Base-by-base conservation (phyloP, 2,888 invertebrate species). In the Busseola fusca region DNA sequence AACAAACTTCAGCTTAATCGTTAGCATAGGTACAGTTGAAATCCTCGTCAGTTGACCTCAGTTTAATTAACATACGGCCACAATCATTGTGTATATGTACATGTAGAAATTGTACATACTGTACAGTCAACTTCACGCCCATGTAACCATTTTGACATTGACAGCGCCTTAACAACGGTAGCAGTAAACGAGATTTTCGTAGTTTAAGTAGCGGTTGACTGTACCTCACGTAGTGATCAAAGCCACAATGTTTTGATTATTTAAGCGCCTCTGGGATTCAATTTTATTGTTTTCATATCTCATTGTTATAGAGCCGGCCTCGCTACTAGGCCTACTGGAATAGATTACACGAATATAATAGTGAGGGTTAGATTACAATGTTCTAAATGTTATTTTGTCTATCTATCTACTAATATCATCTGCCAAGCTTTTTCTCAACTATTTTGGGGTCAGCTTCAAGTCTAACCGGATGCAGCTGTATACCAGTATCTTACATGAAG, bases 241-340 rank as follows among this genome's bases (percentile, higher is more conserved):
- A 67, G 80, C 59, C 69, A 70, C 58, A 72, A 76, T 76, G 72
- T 69, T 75, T 78, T 74, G 64, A 78, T 76, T 76, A 79, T 69
- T 70, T 66, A 59, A 82, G 59, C 56, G 63, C 83, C 70, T 69
- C 81, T 78, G 80, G 72, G 81, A 84, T 71, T 70, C 52, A 71
- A 74, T 83, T 83, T 82, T 84, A 86, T 87, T 87, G 84, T 87
- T 87, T 79, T 72, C 64, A 73, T 80, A 77, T 65, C 59, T 69
- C 76, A 82, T 81, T 87, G 83, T 84, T 82, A 42, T 50, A 64
- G 66, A 73, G n/a, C 30, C 70, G 69, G 68, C 72, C 71, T 82
- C 68, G 71, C 70, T 68, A 59, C 60, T n/a, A 45, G 45, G 62
- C 45, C 64, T 69, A 70, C 50, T 56, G 34, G 18, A 82, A 70